Percentiles rank a stretch among this genome's conserved stretches.
phyloP scores from a whole-genome alignment of 2,888 invertebrate species.

The Ceriagrion tenellum region DNA sequence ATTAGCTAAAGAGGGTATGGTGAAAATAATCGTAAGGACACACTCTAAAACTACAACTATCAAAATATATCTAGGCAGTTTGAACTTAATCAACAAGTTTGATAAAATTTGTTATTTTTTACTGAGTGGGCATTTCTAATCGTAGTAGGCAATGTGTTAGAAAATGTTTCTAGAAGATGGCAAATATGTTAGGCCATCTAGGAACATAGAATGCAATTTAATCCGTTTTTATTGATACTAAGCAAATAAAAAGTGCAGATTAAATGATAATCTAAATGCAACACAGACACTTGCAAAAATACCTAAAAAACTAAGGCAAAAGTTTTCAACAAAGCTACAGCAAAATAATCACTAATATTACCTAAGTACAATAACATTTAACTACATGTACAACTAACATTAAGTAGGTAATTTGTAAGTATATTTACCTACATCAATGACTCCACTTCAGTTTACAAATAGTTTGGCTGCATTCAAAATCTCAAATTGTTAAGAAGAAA shows the following conservation, averaged over 20 bases:
- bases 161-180: background rate
- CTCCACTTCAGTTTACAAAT: conserved; percentile 56
- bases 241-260: conserved; percentile 31
- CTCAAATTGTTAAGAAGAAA: conserved; percentile 61
- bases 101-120: background rate
- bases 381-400: conserved; percentile 42
- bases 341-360: conserved; percentile 10
- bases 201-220: conserved; percentile 27
- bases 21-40: background rate
- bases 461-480: conserved; percentile 65
- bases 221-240: conserved; percentile 65
- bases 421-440: conserved; percentile 66
- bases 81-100: background rate
- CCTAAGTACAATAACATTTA: background rate
- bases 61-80: background rate
- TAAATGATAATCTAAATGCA: conserved; percentile 20
- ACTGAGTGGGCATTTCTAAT: background rate
- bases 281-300: background rate
- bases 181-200: background rate
- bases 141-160: background rate
- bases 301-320: conserved; percentile 11
- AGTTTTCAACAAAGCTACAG: background rate
- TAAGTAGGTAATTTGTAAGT: conserved; percentile 15
- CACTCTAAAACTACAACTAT: background rate
- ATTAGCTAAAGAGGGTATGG: background rate